Evolutionary conservation across 2,888 invertebrate species (phyloP).

Genomic region (Ormyrus rosae): DNA sequence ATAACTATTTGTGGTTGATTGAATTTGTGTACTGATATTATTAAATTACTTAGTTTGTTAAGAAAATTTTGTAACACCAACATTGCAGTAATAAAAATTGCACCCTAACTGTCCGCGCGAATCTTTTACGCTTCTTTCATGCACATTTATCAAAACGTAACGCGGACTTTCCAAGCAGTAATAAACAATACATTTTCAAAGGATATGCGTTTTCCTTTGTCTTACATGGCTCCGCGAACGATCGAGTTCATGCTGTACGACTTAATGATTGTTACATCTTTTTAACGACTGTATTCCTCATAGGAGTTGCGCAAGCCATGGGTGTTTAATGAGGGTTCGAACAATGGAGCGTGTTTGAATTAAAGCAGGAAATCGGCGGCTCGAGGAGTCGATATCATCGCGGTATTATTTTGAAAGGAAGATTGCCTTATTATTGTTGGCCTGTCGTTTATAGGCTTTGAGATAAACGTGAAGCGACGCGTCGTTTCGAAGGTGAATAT

Average conservation of each 20-base stretch:
- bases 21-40: no score
- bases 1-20: no score
- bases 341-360: slow-evolving; percentile 32
- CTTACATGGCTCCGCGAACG: not conserved
- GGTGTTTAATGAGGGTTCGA: not conserved
- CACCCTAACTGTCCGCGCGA: no score
- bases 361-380: slow-evolving; percentile 19
- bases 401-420: slow-evolving; percentile 15
- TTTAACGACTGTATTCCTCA: slow-evolving; percentile 7
- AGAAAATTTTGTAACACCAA: no score
- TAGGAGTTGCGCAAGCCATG: slow-evolving; percentile 28
- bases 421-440: slow-evolving; percentile 13
- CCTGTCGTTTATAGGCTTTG: not conserved
- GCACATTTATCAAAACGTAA: no score
- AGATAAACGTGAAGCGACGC: no score
- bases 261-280: slow-evolving; percentile 5
- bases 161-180: no score
- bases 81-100: no score
- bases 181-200: slow-evolving; percentile 3
- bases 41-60: no score
- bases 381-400: slow-evolving; percentile 23
- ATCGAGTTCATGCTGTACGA: not conserved
- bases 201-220: slow-evolving; percentile 9
- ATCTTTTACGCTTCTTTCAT: no score
- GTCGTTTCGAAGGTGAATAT: no score